These are phyloP conservation scores for Neogale vison DNA, from an alignment of 2,113 vertebrate genomes.

Conservation along the genomic window DNA sequence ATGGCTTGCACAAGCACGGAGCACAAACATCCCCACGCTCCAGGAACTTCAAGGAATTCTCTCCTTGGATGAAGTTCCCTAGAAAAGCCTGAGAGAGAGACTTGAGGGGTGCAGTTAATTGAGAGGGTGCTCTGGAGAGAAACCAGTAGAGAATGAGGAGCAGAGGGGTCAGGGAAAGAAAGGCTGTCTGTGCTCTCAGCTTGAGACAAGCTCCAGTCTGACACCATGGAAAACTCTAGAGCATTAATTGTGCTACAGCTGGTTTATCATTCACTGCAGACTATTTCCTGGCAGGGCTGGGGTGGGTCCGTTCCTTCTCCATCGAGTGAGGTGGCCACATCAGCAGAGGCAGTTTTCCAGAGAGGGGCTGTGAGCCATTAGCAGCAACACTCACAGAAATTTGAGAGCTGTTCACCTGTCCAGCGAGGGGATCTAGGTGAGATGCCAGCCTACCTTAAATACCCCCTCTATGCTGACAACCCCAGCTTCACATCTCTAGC, in stretches of 20 bases:
- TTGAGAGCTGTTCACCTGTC: neutral
- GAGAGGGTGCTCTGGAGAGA: neutral
- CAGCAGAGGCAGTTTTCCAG: neutral
- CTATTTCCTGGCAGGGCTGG: neutral
- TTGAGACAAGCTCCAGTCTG: neutral
- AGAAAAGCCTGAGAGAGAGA: neutral
- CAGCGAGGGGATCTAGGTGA: neutral
- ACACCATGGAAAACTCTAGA: neutral
- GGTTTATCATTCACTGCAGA: neutral
- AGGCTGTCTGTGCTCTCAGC: neutral
- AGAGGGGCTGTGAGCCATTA: neutral
- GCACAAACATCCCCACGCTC: neutral
- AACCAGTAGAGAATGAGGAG: neutral
- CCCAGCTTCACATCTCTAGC: neutral
- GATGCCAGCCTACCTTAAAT: neutral
- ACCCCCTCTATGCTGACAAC: neutral
- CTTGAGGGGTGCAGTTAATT: fast-evolving
- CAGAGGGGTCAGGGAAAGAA: neutral
- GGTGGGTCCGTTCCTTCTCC: neutral
- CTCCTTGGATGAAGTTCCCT: neutral
- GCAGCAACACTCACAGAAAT: neutral
- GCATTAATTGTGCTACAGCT: neutral
- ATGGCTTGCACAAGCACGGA: neutral
- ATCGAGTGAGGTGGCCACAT: neutral
- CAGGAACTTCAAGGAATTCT: neutral